Evolutionary conservation across 2,888 invertebrate genomes (phyloP).

Genomic region (Colletes collaris): DNA sequence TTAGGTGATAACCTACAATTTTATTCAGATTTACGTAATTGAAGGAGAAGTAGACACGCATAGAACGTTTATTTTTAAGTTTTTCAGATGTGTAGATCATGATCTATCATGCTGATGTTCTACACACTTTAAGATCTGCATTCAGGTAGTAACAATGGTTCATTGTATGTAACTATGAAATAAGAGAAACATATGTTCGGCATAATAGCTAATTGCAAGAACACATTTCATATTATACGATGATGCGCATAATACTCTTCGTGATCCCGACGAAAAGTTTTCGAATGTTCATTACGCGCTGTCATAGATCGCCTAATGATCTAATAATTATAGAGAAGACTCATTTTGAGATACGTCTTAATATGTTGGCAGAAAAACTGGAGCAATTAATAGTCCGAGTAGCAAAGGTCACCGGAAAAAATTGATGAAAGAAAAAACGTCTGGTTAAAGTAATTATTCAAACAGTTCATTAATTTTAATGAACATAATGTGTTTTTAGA

Average conservation of each 20-base stretch:
- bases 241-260: constrained; percentile 11
- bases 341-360: constrained; percentile 39
- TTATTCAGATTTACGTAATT: not conserved
- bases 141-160: not conserved
- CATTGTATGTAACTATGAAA: constrained; percentile 7
- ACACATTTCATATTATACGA: constrained; percentile 24
- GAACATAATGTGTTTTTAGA: too few relatives aligned
- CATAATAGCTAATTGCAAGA: constrained; percentile 5
- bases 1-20: not conserved
- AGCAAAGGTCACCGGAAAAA: constrained; percentile 53
- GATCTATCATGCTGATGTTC: not conserved
- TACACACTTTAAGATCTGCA: constrained; percentile 6
- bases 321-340: constrained; percentile 33
- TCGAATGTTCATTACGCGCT: constrained; percentile 28
- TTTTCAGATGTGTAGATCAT: not conserved
- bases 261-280: not conserved
- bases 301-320: constrained; percentile 35
- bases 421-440: not conserved
- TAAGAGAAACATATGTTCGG: constrained; percentile 9
- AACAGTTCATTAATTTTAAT: too few relatives aligned
- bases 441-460: not conserved
- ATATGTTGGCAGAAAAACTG: constrained; percentile 55
- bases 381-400: constrained; percentile 40
- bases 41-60: not conserved
- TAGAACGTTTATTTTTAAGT: not conserved